Evolutionary conservation across 2,113 vertebrate genomes (phyloP), one percentile per base, ranked within the genome.

Genomic region (Scolopax mira): DNA sequence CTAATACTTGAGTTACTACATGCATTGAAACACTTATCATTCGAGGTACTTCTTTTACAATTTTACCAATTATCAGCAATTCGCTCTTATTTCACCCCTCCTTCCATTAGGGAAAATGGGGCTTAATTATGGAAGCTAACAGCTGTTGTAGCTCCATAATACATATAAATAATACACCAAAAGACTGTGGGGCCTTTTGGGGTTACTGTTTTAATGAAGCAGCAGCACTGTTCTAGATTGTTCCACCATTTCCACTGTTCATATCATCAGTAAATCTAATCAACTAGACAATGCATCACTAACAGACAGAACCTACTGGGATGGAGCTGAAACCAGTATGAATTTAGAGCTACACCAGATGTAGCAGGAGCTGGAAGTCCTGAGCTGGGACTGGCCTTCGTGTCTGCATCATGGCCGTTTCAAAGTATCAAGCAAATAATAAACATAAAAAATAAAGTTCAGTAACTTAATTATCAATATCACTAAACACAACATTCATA

Each of bases 111-210:
- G 78, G 93, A 93, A 95, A 92, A 85, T 60, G 57, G 44, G 66
- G 44, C 74, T 79, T 94, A 88, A 69, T 89, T 91, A 79, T n/a
- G 27, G 66, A 94, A 94, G 52, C 58, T 30, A 89, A 73, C 80
- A 93, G 94, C 79, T 93, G 92, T 69, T 93, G 83, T 49, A 90
- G 57, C 70, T 90, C 86, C 37, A 11, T 41, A 95, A 81, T 37
- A 79, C 61, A 75, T 48, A 81, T 42, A 79, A 94, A 88, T 79
- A 92, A 69, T 52, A 62, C 48, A 85, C 66, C 54, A 84, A 51
- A 79, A 82, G 48, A 39, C 48, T 61, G n/a, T 23, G 55, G 54
- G 41, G 48, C 57, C 87, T 85, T 92, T 90, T 48, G 66, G 46
- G 81, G 70, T 81, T 85, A 80, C 73, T 70, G 33, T 81, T 89